phyloP scores from a whole-genome alignment of 1,140 invertebrate genomes.

The Himalopsyche phryganea region DNA sequence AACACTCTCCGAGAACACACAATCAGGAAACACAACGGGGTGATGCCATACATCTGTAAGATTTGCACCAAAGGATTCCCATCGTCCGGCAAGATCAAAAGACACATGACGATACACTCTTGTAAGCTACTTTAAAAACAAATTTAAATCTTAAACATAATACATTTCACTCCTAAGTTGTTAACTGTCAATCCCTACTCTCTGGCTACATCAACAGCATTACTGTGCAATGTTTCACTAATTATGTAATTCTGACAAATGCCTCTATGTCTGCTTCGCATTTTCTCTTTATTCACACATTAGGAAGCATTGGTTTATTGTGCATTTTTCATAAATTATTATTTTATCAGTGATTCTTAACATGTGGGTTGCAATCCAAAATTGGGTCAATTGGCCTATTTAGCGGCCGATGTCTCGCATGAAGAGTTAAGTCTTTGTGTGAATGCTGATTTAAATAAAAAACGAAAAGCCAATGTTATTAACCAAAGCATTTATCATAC shows the following conservation, averaged over 20 bases:
- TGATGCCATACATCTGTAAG: conserved; percentile 10
- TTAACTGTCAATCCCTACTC: background rate
- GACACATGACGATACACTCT: conserved; percentile 6
- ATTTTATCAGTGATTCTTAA: too few species aligned
- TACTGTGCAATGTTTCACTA: background rate
- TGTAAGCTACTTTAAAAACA: background rate
- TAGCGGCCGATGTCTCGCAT: too few species aligned
- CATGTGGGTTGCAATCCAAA: too few species aligned
- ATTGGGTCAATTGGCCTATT: too few species aligned
- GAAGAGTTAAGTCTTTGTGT: too few species aligned
- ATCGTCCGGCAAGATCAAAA: conserved; percentile 14
- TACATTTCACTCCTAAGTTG: background rate
- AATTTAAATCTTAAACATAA: background rate
- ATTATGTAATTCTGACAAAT: background rate
- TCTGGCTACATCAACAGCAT: background rate
- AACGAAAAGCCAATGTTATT: too few species aligned
- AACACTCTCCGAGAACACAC: conserved; percentile 11
- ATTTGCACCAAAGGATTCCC: conserved; percentile 19
- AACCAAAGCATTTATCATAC: too few species aligned
- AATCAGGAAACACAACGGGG: conserved; percentile 9
- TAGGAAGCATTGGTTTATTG: too few species aligned
- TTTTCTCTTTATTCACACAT: background rate
- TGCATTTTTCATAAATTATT: too few species aligned
- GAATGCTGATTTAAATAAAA: too few species aligned
- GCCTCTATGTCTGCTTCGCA: background rate